These are phyloP conservation scores for Hirtodrosophila confusa DNA, from an alignment of 2,888 invertebrate genomes.

Conservation along the genomic window DNA sequence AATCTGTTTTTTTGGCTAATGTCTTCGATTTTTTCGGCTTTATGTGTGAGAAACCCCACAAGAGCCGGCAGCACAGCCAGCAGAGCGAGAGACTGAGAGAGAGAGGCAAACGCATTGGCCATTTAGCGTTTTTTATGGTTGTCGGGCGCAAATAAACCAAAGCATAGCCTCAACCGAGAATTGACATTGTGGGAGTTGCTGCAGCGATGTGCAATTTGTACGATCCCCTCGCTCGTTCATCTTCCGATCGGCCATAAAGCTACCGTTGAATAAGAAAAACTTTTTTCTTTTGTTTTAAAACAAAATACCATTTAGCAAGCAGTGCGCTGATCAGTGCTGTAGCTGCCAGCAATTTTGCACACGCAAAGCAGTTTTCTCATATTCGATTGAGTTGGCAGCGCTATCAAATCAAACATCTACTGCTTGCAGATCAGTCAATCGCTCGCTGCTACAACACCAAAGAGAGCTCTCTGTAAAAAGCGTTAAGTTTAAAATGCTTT, in stretches of 20 bases:
- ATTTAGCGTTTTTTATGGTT: slow-evolving; percentile 62
- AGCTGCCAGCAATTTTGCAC: slow-evolving; percentile 10
- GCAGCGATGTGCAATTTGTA: slow-evolving; percentile 26
- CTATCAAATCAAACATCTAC: not conserved
- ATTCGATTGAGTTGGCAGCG: slow-evolving; percentile 13
- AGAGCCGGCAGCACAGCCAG: slow-evolving; percentile 6
- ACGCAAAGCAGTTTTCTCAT: not conserved
- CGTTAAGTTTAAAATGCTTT: no score
- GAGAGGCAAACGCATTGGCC: slow-evolving; percentile 45
- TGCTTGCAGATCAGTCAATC: not conserved
- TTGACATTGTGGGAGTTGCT: slow-evolving; percentile 68
- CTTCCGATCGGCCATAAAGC: slow-evolving; percentile 46
- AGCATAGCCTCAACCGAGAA: slow-evolving; percentile 23
- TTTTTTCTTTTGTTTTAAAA: not conserved
- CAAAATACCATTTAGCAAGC: not conserved
- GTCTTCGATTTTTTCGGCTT: slow-evolving; percentile 60
- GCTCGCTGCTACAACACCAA: slow-evolving; percentile 2
- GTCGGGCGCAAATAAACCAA: slow-evolving; percentile 55
- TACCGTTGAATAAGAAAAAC: slow-evolving; percentile 23
- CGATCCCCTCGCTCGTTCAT: slow-evolving; percentile 44
- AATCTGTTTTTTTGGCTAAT: slow-evolving; percentile 61
- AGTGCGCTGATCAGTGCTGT: slow-evolving; percentile 6
- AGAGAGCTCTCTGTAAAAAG: no score
- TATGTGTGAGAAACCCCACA: slow-evolving; percentile 70
- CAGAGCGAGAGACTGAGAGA: slow-evolving; percentile 23